Evolutionary conservation across 2,888 invertebrate genomes (phyloP).

Genomic region (Scaptomyza flava): DNA sequence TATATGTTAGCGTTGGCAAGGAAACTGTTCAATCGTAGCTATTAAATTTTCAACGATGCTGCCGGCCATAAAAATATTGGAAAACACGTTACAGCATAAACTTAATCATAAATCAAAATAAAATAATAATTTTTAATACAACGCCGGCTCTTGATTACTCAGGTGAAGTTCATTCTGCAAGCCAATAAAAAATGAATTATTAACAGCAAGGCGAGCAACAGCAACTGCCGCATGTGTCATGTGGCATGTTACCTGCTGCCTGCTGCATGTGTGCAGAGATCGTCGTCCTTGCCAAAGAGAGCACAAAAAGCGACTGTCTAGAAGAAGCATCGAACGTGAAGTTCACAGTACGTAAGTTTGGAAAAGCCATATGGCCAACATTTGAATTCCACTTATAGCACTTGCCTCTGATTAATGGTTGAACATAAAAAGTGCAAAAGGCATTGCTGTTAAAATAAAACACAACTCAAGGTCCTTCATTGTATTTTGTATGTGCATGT

Average conservation of each 20-base stretch:
- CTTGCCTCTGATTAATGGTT: conserved; percentile 49
- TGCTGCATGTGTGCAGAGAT: conserved; percentile 23
- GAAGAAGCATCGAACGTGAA: conserved; percentile 25
- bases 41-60: conserved; percentile 44
- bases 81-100: conserved; percentile 18
- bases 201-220: conserved; percentile 33
- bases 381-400: conserved; percentile 50
- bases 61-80: conserved; percentile 33
- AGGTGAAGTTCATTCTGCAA: conserved; percentile 52
- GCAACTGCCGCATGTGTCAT: conserved; percentile 21
- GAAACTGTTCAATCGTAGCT: conserved; percentile 4
- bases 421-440: conserved; percentile 28
- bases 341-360: conserved; percentile 45
- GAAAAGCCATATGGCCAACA: conserved; percentile 46
- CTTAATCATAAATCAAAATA: conserved; percentile 52
- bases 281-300: conserved; percentile 17
- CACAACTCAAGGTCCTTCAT: conserved; percentile 1
- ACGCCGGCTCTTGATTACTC: conserved; percentile 35
- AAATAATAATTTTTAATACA: conserved; percentile 47
- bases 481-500: conserved; percentile 2
- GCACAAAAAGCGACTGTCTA: conserved; percentile 8
- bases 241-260: conserved; percentile 20
- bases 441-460: conserved; percentile 21
- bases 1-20: not conserved
- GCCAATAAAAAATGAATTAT: conserved; percentile 59